A percentile compares a stretch with the other conserved stretches of the same genome.
Evolutionary conservation across 1,140 invertebrate species (phyloP).

Genomic region (Heliothis subflexa): DNA sequence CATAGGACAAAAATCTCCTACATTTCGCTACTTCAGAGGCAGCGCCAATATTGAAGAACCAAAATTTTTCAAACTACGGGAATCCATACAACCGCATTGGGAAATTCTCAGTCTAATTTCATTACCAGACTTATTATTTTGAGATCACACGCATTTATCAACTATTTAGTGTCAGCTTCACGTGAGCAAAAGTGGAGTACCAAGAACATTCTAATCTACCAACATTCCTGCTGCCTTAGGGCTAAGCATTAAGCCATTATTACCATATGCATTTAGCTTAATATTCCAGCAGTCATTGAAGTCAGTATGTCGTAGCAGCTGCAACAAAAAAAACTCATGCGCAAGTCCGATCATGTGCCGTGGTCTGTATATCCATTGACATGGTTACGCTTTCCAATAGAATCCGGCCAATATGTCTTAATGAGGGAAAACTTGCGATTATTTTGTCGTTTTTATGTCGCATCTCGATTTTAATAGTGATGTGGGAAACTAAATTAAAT

Average conservation of each 20-base stretch:
- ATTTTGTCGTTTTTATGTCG: constrained; percentile 20
- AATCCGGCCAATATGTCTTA: constrained; percentile 32
- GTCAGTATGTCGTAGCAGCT: constrained; percentile 49
- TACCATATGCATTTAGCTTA: background rate
- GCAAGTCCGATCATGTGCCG: constrained; percentile 30
- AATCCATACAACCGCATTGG: no score
- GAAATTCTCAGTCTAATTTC: no score
- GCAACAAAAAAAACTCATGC: constrained; percentile 46
- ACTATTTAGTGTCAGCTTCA: no score
- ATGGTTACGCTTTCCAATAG: constrained; percentile 42
- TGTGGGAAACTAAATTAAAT: background rate
- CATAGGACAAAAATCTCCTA: no score
- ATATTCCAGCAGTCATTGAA: constrained; percentile 48
- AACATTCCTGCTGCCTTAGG: background rate
- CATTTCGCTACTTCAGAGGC: no score
- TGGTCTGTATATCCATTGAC: constrained; percentile 56
- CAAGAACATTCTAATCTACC: no score
- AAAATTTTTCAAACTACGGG: no score
- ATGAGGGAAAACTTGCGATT: constrained; percentile 32
- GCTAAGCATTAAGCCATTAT: background rate
- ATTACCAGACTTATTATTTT: no score
- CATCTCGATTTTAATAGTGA: constrained; percentile 4
- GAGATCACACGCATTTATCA: no score
- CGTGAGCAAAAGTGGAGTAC: no score
- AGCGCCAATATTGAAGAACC: no score